These are phyloP conservation scores for Sciurus carolinensis DNA, from an alignment of 2,797 vertebrate genomes.

Conservation along the genomic window DNA sequence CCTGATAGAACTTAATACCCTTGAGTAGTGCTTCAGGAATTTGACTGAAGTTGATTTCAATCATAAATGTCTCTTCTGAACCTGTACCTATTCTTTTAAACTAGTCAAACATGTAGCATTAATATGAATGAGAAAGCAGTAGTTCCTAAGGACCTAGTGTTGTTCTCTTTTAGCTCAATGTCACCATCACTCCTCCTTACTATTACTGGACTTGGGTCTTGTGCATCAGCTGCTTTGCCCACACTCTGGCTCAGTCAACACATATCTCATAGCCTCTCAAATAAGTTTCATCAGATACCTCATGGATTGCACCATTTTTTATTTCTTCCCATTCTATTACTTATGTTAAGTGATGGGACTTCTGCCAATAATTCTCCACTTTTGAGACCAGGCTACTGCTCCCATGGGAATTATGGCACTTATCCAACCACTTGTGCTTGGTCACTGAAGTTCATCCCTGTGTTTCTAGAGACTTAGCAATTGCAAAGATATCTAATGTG, in stretches of 20 bases:
- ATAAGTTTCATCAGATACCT: too few species aligned
- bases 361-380: too few species aligned
- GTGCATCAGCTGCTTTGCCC: not conserved
- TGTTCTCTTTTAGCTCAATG: not conserved
- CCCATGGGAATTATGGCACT: too few species aligned
- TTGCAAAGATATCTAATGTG: not conserved
- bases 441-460: not conserved
- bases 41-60: not conserved
- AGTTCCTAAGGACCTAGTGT: too few species aligned
- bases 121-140: too few species aligned
- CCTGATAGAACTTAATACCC: not conserved
- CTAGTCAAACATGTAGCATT: too few species aligned
- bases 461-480: not conserved
- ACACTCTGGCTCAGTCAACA: not conserved
- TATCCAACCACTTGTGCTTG: not conserved
- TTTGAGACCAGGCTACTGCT: too few species aligned
- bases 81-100: not conserved
- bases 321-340: too few species aligned
- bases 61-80: not conserved
- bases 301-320: too few species aligned
- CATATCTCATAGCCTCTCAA: not conserved
- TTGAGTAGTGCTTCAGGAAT: constrained; percentile 11
- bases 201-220: not conserved
- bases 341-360: too few species aligned
- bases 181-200: not conserved